A percentile compares a stretch with the other conserved stretches of the same genome.
These are phyloP conservation scores for Drosophila prolongata DNA, from an alignment of 2,888 invertebrate genomes.

Conservation along the genomic window DNA sequence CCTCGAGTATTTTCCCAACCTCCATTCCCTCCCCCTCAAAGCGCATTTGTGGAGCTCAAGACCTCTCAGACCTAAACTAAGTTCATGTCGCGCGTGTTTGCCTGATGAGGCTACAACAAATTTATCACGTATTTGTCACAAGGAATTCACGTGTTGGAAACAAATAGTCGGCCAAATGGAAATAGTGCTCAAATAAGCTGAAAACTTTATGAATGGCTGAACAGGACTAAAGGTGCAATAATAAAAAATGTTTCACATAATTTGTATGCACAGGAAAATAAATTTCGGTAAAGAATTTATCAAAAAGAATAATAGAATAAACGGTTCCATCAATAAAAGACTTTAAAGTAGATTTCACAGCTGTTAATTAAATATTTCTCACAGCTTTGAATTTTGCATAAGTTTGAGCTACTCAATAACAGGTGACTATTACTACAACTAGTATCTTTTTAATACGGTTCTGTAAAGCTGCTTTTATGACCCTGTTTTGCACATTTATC, in stretches of 20 bases:
- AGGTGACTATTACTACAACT: no score
- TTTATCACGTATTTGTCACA: constrained; percentile 41
- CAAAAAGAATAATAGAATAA: neutral
- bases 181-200: constrained; percentile 20
- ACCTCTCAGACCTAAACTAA: constrained; percentile 21
- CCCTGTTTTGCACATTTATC: constrained; percentile 17
- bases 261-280: neutral
- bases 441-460: neutral
- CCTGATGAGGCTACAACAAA: constrained; percentile 28
- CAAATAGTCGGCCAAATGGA: constrained; percentile 23
- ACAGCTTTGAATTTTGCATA: no score
- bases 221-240: constrained; percentile 13
- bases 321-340: neutral
- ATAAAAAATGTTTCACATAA: constrained; percentile 6
- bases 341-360: neutral
- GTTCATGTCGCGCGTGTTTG: constrained; percentile 32
- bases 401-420: no score
- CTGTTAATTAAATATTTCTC: no score
- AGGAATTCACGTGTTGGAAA: constrained; percentile 35
- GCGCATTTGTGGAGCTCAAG: constrained; percentile 47
- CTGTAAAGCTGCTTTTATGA: constrained; percentile 2
- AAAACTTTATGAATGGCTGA: constrained; percentile 30
- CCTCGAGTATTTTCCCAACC: constrained; percentile 2
- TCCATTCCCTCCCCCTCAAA: constrained; percentile 28
- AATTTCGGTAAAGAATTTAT: neutral